Conservation (phyloP, 30 jellyfish, hydroid and myxozoan genomes). For the Calvadosia cruxmelitensis region DNA sequence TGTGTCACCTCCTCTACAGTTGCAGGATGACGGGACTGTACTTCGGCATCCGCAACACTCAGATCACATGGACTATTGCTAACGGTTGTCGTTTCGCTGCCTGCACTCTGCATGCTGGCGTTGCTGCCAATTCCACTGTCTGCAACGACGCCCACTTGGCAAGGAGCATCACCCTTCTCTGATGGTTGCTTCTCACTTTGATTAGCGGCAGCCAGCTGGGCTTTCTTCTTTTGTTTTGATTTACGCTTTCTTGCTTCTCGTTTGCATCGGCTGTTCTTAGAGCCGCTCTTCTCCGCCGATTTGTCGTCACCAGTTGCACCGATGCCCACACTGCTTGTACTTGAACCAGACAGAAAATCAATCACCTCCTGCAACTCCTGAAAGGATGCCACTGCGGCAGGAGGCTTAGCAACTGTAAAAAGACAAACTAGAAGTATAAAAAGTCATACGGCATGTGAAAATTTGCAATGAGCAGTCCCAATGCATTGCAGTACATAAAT, state of each 20-base stretch:
- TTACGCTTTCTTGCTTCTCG: not conserved
- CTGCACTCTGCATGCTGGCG: constrained; percentile 41
- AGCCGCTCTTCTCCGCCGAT: constrained; percentile 2
- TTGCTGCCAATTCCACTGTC: constrained; percentile 74
- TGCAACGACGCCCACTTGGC: not conserved
- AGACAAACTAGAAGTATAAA: too few relatives aligned
- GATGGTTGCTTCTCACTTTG: constrained; percentile 38
- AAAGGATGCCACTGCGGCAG: constrained; percentile 80
- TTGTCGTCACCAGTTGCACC: constrained; percentile 17
- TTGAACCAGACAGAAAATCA: constrained; percentile 82
- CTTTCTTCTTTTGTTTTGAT: not conserved
- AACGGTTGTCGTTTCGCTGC: too few relatives aligned
- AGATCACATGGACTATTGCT: too few relatives aligned
- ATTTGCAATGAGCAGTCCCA: too few relatives aligned
- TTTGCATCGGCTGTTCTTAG: constrained; percentile 8
- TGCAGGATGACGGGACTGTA: too few relatives aligned
- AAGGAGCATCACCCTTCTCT: not conserved
- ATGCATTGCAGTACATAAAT: too few relatives aligned
- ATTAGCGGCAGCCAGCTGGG: constrained; percentile 4
- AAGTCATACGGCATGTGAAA: too few relatives aligned
- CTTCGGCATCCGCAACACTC: too few relatives aligned
- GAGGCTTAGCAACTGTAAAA: not conserved
- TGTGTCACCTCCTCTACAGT: too few relatives aligned
- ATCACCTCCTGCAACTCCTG: constrained; percentile 96
- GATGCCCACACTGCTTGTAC: constrained; percentile 82